These are phyloP conservation scores for Papilio helenus DNA, from an alignment of 1,140 invertebrate species.

Conservation along the genomic window DNA sequence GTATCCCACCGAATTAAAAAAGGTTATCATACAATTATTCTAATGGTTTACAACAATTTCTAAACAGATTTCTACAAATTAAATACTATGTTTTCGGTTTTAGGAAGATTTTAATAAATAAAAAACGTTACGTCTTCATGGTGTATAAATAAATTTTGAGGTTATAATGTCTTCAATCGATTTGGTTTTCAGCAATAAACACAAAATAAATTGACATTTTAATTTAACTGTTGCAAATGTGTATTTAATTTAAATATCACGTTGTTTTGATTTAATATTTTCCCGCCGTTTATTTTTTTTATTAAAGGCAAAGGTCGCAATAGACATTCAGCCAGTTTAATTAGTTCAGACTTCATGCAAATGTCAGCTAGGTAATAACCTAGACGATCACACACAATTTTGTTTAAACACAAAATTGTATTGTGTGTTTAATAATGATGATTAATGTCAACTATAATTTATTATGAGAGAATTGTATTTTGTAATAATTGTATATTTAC, in stretches of 20 bases:
- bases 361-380: constrained; percentile 3
- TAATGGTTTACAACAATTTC: not conserved
- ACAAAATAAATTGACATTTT: no score
- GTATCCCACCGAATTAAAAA: not conserved
- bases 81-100: not conserved
- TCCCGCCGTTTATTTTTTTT: not conserved
- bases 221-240: no score
- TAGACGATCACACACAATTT: constrained; percentile 33
- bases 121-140: no score
- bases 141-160: no score
- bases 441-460: constrained; percentile 12
- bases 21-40: not conserved
- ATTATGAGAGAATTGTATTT: constrained; percentile 28
- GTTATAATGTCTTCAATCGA: no score
- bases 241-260: no score
- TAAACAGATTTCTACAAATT: not conserved
- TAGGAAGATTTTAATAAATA: not conserved
- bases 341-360: constrained; percentile 23
- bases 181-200: no score
- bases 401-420: constrained; percentile 29
- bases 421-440: constrained; percentile 16
- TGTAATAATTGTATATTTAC: constrained; percentile 27
- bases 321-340: not conserved
- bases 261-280: no score
- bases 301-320: not conserved